Conservation (phyloP, 23 tunicate species). For the Diplosoma virens region DNA sequence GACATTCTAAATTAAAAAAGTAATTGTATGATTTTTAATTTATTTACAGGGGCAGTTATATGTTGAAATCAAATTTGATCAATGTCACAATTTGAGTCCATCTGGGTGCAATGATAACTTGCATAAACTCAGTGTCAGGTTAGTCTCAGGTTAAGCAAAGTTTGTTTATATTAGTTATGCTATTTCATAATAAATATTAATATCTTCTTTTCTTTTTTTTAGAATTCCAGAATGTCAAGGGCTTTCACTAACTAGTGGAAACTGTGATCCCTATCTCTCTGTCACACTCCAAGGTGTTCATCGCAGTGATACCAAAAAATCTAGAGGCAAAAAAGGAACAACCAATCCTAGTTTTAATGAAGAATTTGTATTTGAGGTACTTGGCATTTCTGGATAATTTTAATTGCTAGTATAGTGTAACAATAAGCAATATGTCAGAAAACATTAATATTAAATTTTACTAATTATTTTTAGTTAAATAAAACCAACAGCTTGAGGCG, state of each 20-base stretch:
- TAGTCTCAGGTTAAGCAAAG: background rate
- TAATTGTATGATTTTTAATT: too few relatives aligned
- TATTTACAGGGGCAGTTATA: constrained; percentile 42
- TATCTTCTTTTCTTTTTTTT: background rate
- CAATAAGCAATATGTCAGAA: too few relatives aligned
- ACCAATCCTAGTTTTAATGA: constrained; percentile 41
- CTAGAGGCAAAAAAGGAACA: constrained; percentile 30
- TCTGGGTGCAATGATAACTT: background rate
- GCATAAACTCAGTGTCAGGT: constrained; percentile 33
- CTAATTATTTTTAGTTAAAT: constrained; percentile 31
- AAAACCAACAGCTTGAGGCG: constrained; percentile 37
- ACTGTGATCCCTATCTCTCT: constrained; percentile 39
- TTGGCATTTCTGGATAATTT: too few relatives aligned
- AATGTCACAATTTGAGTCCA: background rate
- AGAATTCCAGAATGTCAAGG: constrained; percentile 48
- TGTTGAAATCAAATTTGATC: constrained; percentile 42
- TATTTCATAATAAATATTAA: too few relatives aligned
- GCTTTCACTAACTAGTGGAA: constrained; percentile 22
- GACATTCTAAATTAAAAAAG: too few relatives aligned
- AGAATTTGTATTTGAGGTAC: constrained; percentile 56
- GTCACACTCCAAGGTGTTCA: constrained; percentile 44
- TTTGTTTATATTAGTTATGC: too few relatives aligned
- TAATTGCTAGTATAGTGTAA: too few relatives aligned
- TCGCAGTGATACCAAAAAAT: constrained; percentile 43
- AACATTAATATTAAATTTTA: too few relatives aligned